phyloP scores from a whole-genome alignment of 2,113 vertebrate genomes.

The Lamprologus lemairii region DNA sequence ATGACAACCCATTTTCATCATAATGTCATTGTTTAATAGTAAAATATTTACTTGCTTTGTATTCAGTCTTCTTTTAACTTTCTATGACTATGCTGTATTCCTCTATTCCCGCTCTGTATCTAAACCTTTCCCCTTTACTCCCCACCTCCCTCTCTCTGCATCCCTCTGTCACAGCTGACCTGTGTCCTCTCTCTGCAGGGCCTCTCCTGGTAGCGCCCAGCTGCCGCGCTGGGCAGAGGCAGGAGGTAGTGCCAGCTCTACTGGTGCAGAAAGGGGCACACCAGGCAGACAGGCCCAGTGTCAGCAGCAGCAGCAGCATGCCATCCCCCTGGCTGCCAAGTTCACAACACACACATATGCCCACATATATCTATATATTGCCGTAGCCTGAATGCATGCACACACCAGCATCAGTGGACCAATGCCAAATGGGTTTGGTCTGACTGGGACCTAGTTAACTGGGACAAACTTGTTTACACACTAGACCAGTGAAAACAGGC shows the following conservation, averaged over 20 bases:
- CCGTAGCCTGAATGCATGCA: slow-evolving; percentile 47
- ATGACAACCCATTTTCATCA: background rate
- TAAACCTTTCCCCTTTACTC: background rate
- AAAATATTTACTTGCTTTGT: background rate
- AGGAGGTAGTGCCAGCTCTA: slow-evolving; percentile 66
- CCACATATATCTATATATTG: slow-evolving; percentile 35
- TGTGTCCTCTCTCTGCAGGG: slow-evolving; percentile 71
- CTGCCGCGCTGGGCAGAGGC: slow-evolving; percentile 61
- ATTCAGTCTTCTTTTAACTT: background rate
- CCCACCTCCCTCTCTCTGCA: slow-evolving; percentile 58
- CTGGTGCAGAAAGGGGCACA: slow-evolving; percentile 70
- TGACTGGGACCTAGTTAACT: slow-evolving; percentile 59
- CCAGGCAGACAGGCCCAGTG: slow-evolving; percentile 62
- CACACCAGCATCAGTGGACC: slow-evolving; percentile 75
- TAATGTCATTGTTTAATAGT: background rate
- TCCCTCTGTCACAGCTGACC: slow-evolving; percentile 83
- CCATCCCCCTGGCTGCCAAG: slow-evolving; percentile 54
- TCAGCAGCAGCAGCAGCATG: slow-evolving; percentile 49
- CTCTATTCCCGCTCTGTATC: background rate
- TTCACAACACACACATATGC: slow-evolving; percentile 41
- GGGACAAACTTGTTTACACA: slow-evolving; percentile 59
- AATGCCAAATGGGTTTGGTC: slow-evolving; percentile 66
- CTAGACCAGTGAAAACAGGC: slow-evolving; percentile 2
- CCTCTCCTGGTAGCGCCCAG: slow-evolving; percentile 74
- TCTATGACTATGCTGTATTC: background rate